phyloP scores from a whole-genome alignment of 92 coral and sea anemone genomes.

The Epizoanthus stellaris region DNA sequence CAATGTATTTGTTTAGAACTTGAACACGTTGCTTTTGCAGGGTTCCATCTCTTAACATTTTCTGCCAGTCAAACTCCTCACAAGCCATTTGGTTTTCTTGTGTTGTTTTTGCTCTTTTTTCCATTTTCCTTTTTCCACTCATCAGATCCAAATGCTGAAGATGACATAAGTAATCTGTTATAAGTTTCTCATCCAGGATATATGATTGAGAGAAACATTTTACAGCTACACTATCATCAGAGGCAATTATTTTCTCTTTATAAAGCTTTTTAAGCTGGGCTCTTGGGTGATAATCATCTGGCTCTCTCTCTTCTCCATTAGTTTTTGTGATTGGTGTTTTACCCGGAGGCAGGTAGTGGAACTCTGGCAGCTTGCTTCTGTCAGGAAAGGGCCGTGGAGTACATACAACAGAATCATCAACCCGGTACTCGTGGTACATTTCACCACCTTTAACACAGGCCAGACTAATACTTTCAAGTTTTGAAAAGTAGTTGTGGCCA shows the following conservation, averaged over 20 bases:
- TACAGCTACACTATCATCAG: constrained; percentile 30
- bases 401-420: background rate
- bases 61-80: constrained; percentile 39
- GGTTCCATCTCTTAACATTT: constrained; percentile 37
- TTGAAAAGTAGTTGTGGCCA: constrained; percentile 44
- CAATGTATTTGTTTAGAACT: constrained; percentile 26
- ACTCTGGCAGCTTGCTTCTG: constrained; percentile 35
- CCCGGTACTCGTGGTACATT: constrained; percentile 36
- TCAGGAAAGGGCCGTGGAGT: constrained; percentile 38
- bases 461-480: background rate
- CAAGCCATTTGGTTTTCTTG: constrained; percentile 15
- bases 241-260: background rate
- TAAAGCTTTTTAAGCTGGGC: constrained; percentile 31
- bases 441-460: constrained; percentile 2
- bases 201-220: constrained; percentile 27
- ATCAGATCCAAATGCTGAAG: constrained; percentile 32
- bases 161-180: background rate
- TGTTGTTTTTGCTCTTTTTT: constrained; percentile 5
- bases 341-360: constrained; percentile 28
- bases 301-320: constrained; percentile 8
- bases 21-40: constrained; percentile 23
- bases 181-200: constrained; percentile 13
- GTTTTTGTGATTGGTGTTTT: constrained; percentile 18
- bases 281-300: constrained; percentile 35
- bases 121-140: constrained; percentile 32